These are phyloP conservation scores for Zootermopsis nevadensis DNA, from an alignment of 2,888 invertebrate genomes.

Conservation along the genomic window DNA sequence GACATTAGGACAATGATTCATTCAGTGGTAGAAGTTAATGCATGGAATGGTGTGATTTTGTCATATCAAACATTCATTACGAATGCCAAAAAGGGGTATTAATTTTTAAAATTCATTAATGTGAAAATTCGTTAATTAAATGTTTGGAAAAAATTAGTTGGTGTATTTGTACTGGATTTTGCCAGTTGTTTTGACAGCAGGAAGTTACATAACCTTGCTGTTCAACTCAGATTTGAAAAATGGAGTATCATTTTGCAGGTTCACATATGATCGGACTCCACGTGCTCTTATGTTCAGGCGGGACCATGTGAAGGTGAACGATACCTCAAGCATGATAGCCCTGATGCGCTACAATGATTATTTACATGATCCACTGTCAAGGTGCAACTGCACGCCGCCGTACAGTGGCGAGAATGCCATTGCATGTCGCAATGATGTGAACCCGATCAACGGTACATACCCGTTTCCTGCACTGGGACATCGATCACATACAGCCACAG, in stretches of 20 bases:
- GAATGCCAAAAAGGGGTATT: no score
- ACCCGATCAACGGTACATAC: slow-evolving; percentile 76
- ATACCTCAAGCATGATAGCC: slow-evolving; percentile 70
- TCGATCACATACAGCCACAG: slow-evolving; percentile 76
- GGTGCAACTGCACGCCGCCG: slow-evolving; percentile 76
- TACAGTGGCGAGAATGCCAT: slow-evolving; percentile 80
- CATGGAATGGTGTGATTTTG: no score
- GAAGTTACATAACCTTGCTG: no score
- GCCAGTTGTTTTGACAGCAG: no score
- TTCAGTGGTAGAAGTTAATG: no score
- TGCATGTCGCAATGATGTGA: slow-evolving; percentile 77
- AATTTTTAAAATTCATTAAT: no score
- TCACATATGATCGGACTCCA: slow-evolving; percentile 73
- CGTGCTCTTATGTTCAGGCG: slow-evolving; percentile 72
- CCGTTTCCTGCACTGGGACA: slow-evolving; percentile 76
- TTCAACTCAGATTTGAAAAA: not conserved
- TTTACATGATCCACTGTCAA: slow-evolving; percentile 73
- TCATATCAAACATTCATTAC: no score
- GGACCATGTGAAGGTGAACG: slow-evolving; percentile 69
- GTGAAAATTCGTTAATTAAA: no score
- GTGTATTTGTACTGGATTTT: no score
- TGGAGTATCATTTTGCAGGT: slow-evolving; percentile 61
- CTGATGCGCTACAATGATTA: slow-evolving; percentile 78
- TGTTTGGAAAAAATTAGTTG: no score
- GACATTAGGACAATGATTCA: no score